Conservation (phyloP, 2,113 vertebrate species). For the Callopanchax toddi region DNA sequence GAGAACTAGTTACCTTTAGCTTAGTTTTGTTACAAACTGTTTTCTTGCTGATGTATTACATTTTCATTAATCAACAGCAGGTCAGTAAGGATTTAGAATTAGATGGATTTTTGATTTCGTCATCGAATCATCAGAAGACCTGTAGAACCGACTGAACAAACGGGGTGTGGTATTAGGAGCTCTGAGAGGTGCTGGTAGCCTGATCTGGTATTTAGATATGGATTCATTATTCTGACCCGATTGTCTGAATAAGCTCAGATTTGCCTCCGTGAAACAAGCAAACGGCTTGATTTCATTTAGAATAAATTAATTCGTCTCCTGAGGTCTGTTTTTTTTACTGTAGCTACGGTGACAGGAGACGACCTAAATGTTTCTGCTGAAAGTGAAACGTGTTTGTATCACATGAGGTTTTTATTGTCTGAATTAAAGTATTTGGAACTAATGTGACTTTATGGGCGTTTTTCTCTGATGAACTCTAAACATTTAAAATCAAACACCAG, state of each 20-base stretch:
- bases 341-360: slow-evolving; percentile 26
- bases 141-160: neutral
- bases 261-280: neutral
- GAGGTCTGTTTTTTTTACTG: neutral
- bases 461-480: neutral
- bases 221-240: neutral
- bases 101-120: too few species aligned
- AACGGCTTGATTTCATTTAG: neutral
- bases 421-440: slow-evolving; percentile 37
- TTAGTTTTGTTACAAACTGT: too few species aligned
- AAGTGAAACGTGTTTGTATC: slow-evolving; percentile 30
- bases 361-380: slow-evolving; percentile 47
- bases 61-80: neutral
- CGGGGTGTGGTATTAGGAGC: neutral
- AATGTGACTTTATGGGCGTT: neutral
- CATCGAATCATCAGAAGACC: too few species aligned
- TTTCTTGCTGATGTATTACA: too few species aligned
- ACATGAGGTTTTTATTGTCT: slow-evolving; percentile 31
- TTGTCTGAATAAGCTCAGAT: neutral
- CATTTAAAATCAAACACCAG: too few species aligned
- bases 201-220: neutral
- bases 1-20: too few species aligned
- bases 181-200: neutral
- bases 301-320: neutral
- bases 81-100: neutral